phyloP scores from a whole-genome alignment of 1,140 invertebrate species.

The Drosophila nigromelanica region DNA sequence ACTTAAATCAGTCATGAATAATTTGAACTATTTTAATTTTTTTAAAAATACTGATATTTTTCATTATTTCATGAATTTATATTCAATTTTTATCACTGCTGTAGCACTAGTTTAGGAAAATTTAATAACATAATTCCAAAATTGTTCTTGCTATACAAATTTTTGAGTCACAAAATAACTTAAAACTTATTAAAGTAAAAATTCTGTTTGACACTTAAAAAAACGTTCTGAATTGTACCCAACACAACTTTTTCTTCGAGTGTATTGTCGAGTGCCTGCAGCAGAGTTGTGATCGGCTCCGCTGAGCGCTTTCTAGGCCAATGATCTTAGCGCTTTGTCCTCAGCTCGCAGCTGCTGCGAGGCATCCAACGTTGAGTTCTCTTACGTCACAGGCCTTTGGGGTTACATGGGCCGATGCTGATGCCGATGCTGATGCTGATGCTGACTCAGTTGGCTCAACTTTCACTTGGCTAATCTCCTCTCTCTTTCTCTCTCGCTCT shows the following conservation, averaged over 20 bases:
- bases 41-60: too few relatives aligned
- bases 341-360: neutral
- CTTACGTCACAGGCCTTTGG: slow-evolving; percentile 61
- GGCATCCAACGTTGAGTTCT: slow-evolving; percentile 3
- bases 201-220: too few relatives aligned
- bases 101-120: too few relatives aligned
- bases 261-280: neutral
- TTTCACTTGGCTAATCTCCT: slow-evolving; percentile 23
- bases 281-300: slow-evolving; percentile 5
- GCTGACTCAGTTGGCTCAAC: slow-evolving; percentile 41
- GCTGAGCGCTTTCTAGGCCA: slow-evolving; percentile 68
- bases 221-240: too few relatives aligned
- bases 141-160: too few relatives aligned
- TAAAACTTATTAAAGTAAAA: too few relatives aligned
- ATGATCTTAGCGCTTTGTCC: slow-evolving; percentile 53
- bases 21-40: too few relatives aligned
- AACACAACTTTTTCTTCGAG: neutral
- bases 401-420: slow-evolving; percentile 45
- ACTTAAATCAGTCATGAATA: too few relatives aligned
- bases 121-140: too few relatives aligned
- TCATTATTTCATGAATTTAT: too few relatives aligned
- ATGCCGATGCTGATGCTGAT: slow-evolving; percentile 17
- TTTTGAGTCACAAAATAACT: too few relatives aligned
- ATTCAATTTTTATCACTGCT: too few relatives aligned
- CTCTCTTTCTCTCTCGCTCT: slow-evolving; percentile 18